Evolutionary conservation across 1,140 invertebrate genomes (phyloP).

Genomic region (Leptinotarsa lineolata): DNA sequence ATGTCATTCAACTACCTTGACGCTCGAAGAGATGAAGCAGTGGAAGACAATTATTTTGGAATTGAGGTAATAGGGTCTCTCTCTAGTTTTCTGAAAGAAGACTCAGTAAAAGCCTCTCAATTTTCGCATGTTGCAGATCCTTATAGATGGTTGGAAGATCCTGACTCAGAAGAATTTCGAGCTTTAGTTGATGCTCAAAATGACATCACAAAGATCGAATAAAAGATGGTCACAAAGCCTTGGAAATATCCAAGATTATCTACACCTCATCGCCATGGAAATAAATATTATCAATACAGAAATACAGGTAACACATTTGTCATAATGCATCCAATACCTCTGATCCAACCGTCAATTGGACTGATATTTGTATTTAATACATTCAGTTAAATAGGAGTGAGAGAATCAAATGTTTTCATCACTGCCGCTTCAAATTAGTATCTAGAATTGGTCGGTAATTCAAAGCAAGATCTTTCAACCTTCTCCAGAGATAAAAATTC

Average conservation of each 20-base stretch:
- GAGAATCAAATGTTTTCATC: too few species aligned
- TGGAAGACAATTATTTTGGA: constrained; percentile 83
- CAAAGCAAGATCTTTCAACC: too few species aligned
- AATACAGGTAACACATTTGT: constrained; percentile 73
- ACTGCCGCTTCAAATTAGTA: too few species aligned
- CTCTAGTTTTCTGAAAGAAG: too few species aligned
- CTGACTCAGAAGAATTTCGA: constrained; percentile 89
- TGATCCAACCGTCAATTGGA: too few species aligned
- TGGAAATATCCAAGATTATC: constrained; percentile 97
- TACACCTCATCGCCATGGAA: constrained; percentile 80
- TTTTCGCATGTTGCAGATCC: constrained; percentile 79
- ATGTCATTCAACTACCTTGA: constrained; percentile 68
- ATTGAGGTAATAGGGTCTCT: constrained; percentile 65
- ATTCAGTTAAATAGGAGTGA: too few species aligned
- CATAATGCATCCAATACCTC: too few species aligned
- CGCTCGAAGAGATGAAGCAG: constrained; percentile 74
- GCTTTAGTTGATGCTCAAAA: constrained; percentile 92
- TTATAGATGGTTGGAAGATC: constrained; percentile 97
- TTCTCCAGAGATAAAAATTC: too few species aligned
- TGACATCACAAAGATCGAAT: constrained; percentile 82
- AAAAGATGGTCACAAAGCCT: constrained; percentile 79
- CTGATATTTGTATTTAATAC: too few species aligned
- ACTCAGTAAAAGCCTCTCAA: background rate
- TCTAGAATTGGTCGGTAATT: too few species aligned
- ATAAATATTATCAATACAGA: constrained; percentile 89